These are phyloP conservation scores for Linhomoeus sp. DNA, from an alignment of 2,888 invertebrate species.

Conservation along the genomic window DNA sequence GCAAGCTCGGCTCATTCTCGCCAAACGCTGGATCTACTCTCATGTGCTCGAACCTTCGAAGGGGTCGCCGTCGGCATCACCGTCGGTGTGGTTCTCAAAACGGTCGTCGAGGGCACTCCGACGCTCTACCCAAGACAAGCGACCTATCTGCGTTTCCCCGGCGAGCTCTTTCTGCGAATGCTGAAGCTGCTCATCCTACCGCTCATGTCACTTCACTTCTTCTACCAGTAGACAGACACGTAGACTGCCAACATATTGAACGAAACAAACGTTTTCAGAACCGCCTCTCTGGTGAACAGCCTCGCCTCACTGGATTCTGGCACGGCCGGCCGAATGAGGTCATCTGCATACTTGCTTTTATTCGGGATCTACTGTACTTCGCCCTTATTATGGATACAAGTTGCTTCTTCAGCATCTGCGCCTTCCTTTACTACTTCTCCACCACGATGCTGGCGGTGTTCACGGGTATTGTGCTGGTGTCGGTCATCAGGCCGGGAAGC, in stretches of 20 bases:
- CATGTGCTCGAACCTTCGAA: no score
- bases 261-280: no score
- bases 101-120: neutral
- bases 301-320: neutral
- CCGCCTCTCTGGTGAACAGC: slow-evolving; percentile 1
- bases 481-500: no score
- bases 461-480: slow-evolving; percentile 3
- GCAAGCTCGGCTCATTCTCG: no score
- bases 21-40: no score
- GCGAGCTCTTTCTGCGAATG: slow-evolving; percentile 6
- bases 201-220: slow-evolving; percentile 6
- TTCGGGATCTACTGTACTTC: no score
- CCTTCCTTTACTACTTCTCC: slow-evolving; percentile 1
- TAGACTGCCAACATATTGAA: no score
- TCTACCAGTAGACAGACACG: no score
- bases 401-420: neutral
- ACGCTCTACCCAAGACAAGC: neutral
- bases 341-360: neutral
- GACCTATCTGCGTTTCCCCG: slow-evolving; percentile 6
- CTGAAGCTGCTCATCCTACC: slow-evolving; percentile 9
- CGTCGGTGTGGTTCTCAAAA: neutral
- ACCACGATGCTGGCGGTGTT: slow-evolving; percentile 3
- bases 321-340: slow-evolving; percentile 2
- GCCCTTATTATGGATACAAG: no score
- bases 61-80: slow-evolving; percentile 3